A percentile compares a stretch with the other conserved stretches of the same genome.
Conservation (phyloP, 2,113 vertebrate genomes). For the Terrapene triunguis region DNA sequence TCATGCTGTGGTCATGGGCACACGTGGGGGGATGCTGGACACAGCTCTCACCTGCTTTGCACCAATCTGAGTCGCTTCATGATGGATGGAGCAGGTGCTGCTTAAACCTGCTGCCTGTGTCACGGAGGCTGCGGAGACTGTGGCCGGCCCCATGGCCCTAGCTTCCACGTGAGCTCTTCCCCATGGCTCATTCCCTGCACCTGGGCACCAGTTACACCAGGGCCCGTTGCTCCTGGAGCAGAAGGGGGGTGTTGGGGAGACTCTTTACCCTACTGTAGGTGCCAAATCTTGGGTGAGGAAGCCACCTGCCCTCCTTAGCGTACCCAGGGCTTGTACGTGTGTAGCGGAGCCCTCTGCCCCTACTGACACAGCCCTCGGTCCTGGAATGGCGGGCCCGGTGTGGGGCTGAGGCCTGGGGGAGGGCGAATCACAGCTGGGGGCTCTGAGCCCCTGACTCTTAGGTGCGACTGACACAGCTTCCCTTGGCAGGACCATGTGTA, state of each 20-base stretch:
- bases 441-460: not conserved
- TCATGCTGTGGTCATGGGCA: not conserved
- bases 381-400: too few relatives aligned
- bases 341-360: not conserved
- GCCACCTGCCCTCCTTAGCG: not conserved
- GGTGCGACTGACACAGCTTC: not conserved
- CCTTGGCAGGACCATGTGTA: constrained; percentile 91
- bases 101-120: not conserved
- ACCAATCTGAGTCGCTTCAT: not conserved
- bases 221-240: not conserved
- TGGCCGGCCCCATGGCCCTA: not conserved
- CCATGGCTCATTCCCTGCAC: not conserved
- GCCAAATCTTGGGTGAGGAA: not conserved
- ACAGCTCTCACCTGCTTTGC: not conserved
- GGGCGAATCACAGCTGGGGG: not conserved
- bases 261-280: not conserved
- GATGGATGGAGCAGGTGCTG: not conserved
- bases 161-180: not conserved
- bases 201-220: not conserved
- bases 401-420: not conserved
- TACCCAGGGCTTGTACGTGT: too few relatives aligned
- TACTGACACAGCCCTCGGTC: not conserved
- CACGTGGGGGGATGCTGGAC: not conserved
- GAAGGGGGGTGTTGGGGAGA: not conserved
- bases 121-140: not conserved